Conservation (phyloP, 2,113 vertebrate species). For the Symphodus melops region DNA sequence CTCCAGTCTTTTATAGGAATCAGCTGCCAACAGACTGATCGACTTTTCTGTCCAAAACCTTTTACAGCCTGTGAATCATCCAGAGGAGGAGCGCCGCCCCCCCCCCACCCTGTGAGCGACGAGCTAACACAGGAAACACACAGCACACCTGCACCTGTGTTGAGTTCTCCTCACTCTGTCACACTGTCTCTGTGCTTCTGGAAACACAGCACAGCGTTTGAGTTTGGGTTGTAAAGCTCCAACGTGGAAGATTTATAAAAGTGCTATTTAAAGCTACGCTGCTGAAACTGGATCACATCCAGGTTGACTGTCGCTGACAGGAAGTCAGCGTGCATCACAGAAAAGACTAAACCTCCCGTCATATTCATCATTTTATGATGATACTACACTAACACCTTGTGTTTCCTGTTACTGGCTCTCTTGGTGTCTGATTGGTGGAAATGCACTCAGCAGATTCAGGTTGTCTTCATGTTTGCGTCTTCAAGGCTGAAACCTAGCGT, state of each 20-base stretch:
- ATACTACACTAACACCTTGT: too few relatives aligned
- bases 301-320: constrained; percentile 3
- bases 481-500: too few relatives aligned
- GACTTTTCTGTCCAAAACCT: constrained; percentile 40
- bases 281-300: background rate
- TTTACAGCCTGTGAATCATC: constrained; percentile 28
- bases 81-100: constrained; percentile 9
- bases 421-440: too few relatives aligned
- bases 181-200: too few relatives aligned
- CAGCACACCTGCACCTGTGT: background rate
- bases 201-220: constrained; percentile 6
- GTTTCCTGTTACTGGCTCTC: too few relatives aligned
- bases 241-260: constrained; percentile 10
- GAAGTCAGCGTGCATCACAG: background rate
- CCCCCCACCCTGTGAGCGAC: background rate
- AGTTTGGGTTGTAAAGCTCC: constrained; percentile 23
- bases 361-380: too few relatives aligned
- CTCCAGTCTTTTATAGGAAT: constrained; percentile 12
- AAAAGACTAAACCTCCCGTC: background rate
- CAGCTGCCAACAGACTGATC: constrained; percentile 27
- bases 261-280: constrained; percentile 26
- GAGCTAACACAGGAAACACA: background rate
- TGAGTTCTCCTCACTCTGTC: too few relatives aligned
- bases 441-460: too few relatives aligned
- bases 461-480: too few relatives aligned